Conservation (phyloP, 1,140 invertebrate genomes). For the Drosophila teissieri region DNA sequence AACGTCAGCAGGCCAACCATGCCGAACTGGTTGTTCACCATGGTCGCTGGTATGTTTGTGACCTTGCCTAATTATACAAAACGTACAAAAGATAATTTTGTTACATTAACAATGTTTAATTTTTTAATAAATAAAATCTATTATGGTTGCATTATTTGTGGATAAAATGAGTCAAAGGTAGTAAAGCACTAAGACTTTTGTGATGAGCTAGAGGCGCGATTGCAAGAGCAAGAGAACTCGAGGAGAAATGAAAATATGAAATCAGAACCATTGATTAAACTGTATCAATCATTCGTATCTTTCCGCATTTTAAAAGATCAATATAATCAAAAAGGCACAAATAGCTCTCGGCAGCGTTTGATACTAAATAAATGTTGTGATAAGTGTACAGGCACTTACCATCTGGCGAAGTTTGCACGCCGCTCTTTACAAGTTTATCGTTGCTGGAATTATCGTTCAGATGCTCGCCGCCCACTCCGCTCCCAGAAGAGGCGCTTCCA, state of each 20-base stretch:
- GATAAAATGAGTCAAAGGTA: no score
- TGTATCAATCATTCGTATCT: no score
- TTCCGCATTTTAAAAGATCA: no score
- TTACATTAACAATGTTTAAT: no score
- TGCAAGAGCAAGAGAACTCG: no score
- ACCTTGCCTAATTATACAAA: constrained; percentile 89
- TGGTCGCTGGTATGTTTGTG: constrained; percentile 98
- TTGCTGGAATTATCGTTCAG: constrained; percentile 84
- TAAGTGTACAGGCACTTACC: constrained; percentile 86
- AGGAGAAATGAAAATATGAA: no score
- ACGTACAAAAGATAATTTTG: no score
- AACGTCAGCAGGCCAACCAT: constrained; percentile 99
- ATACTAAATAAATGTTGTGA: background rate
- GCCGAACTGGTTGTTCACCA: constrained; percentile 99
- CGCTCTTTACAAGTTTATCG: constrained; percentile 88
- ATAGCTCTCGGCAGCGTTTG: background rate
- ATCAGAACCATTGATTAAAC: no score
- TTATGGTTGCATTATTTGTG: no score
- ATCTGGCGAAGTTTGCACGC: constrained; percentile 97
- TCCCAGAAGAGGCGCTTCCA: constrained; percentile 44
- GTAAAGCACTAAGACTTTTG: no score
- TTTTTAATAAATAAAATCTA: background rate
- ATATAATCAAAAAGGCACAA: background rate
- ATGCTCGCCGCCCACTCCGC: constrained; percentile 65
- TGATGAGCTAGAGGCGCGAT: no score